These are phyloP conservation scores for Chaenogobius annularis DNA, from an alignment of 2,113 vertebrate species.

Conservation along the genomic window DNA sequence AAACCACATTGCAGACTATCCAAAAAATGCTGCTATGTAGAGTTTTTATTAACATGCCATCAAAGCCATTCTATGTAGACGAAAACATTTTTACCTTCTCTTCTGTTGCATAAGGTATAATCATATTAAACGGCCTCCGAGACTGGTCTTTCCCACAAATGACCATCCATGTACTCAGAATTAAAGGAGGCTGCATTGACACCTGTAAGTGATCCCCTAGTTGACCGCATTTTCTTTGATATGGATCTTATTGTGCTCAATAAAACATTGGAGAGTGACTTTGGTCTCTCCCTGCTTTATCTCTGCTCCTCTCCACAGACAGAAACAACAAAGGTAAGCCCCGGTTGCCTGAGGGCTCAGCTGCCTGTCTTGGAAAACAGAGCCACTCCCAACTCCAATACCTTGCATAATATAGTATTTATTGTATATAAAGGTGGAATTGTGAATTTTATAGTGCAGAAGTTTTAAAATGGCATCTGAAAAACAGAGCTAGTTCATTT, in stretches of 20 bases:
- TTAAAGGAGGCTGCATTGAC: conserved; percentile 32
- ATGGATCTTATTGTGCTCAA: conserved; percentile 37
- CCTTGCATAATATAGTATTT: background rate
- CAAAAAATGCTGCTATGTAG: too few species aligned
- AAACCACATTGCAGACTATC: too few species aligned
- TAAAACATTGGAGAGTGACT: conserved; percentile 29
- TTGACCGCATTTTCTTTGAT: conserved; percentile 43
- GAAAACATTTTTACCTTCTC: background rate
- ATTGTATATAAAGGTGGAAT: background rate
- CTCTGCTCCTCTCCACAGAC: conserved; percentile 32
- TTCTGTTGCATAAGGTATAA: conserved; percentile 18
- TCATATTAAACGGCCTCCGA: conserved; percentile 27
- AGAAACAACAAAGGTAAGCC: conserved; percentile 46
- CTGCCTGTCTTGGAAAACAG: conserved; percentile 28
- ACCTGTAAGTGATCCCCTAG: conserved; percentile 35
- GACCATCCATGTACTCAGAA: conserved; percentile 32
- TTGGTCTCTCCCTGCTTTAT: background rate
- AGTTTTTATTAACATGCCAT: background rate
- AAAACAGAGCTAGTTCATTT: too few species aligned
- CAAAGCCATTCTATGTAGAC: background rate
- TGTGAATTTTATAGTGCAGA: conserved; percentile 3
- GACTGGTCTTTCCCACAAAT: conserved; percentile 31
- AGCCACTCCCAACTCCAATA: conserved; percentile 12
- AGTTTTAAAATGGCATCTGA: background rate
- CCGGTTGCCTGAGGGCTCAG: conserved; percentile 22